Evolutionary conservation across 1,140 invertebrate genomes (phyloP), one percentile per base, ranked within the genome.

Genomic region (Philotrypesis tridentata): DNA sequence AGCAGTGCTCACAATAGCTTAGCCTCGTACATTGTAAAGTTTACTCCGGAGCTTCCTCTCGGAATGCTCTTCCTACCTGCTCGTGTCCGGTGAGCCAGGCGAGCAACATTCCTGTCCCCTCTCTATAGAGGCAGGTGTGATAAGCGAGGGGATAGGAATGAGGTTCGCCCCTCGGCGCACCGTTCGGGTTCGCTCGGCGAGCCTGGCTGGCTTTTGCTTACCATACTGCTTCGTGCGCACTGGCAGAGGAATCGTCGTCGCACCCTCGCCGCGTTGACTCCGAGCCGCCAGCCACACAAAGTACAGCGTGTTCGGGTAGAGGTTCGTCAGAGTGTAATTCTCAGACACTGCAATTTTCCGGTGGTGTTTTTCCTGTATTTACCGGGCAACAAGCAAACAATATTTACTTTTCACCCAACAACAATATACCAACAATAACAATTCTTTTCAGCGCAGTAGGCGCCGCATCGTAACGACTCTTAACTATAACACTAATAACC

Each of bases 171-270:
- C 31, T 61, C 48, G 61, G 21, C 17, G 23, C 17, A 14, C 37
- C 23, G 25, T 83, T 25, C 29, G n/a, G 63, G 25, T 83, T 25
- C 29, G n/a, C 55, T 61, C 23, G 21, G 23, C 72, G 11, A 31
- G 25, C 25, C 21, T 29, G 61, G 12, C 17, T 48, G n/a, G n/a
- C n/a, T 29, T 89, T 88, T 88, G 94, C 97, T 97, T 97, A 99
- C 98, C 97, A 93, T 98, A 99, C 94, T 97, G 97, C 90, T 98
- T 98, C 40, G 98, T 99, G 91, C 96, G 95, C 68, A 98, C 97
- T 79, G 97, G 96, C 85, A 98, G 96, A 0, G 97, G 97, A n/a
- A 97, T 96, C 7, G 98, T 99, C 31, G 96, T 96, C 6, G 98
- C 97, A 14, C 98, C 98, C 90, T 99, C 98, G 4, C 98, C 98